Conservation (phyloP, 2,888 invertebrate genomes). For the Dastarcus helophoroides region DNA sequence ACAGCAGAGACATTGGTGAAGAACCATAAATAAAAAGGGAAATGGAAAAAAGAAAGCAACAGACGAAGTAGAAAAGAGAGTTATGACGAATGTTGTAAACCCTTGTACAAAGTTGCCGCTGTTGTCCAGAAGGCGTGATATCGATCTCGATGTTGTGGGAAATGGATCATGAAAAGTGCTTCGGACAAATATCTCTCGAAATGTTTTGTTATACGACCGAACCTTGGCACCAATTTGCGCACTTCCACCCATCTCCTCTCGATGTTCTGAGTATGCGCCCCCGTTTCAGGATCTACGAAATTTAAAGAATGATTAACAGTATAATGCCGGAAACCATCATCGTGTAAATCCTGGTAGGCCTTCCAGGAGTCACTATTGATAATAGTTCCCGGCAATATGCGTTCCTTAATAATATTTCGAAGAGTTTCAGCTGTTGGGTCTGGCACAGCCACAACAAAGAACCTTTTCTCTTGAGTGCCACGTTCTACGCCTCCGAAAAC, state of each 20-base stretch:
- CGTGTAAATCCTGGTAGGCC: conserved; percentile 4
- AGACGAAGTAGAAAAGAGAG: too few species aligned
- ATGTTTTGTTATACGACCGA: not conserved
- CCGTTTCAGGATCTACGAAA: conserved; percentile 17
- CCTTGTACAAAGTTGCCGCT: too few species aligned
- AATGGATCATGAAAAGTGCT: conserved; percentile 3
- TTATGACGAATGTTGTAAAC: too few species aligned
- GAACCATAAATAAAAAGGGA: too few species aligned
- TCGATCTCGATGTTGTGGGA: too few species aligned
- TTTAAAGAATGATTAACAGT: conserved; percentile 16
- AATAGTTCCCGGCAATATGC: conserved; percentile 9
- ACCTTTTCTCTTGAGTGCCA: not conserved
- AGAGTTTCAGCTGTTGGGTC: conserved; percentile 1
- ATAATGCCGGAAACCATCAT: conserved; percentile 12
- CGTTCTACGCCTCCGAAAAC: conserved; percentile 7
- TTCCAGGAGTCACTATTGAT: conserved; percentile 11
- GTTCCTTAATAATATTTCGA: conserved; percentile 7
- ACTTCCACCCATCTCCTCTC: conserved; percentile 3
- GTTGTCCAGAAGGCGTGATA: too few species aligned
- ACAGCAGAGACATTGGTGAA: too few species aligned
- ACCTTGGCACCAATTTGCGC: not conserved
- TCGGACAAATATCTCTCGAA: conserved; percentile 4
- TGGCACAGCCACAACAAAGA: conserved; percentile 6
- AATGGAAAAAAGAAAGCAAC: too few species aligned
- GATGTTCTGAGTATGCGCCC: conserved; percentile 4